These are phyloP conservation scores for Trigoniulus corallinus DNA, from an alignment of 1,140 invertebrate genomes.

Conservation along the genomic window DNA sequence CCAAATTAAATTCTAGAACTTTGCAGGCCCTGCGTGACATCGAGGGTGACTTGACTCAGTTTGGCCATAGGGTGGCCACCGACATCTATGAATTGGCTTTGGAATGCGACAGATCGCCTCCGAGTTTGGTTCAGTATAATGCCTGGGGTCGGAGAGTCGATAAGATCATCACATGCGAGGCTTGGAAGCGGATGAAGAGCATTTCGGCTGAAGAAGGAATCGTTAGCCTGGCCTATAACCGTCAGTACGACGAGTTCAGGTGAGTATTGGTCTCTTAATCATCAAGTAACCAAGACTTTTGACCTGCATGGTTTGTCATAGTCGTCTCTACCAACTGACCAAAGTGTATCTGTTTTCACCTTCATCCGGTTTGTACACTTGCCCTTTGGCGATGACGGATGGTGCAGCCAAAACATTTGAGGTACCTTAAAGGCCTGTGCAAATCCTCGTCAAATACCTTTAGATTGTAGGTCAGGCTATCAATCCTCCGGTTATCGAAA, in stretches of 20 bases:
- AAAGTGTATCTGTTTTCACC: conserved; percentile 37
- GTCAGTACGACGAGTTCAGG: conserved; percentile 27
- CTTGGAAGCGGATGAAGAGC: conserved; percentile 37
- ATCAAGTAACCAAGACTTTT: neutral
- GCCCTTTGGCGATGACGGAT: conserved; percentile 46
- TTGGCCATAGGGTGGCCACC: conserved; percentile 30
- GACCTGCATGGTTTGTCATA: conserved; percentile 15
- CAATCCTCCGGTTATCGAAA: neutral
- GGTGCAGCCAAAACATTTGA: conserved; percentile 37
- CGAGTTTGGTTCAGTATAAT: conserved; percentile 30
- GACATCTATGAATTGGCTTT: conserved; percentile 33
- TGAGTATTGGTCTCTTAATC: conserved; percentile 7
- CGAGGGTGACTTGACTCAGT: conserved; percentile 27
- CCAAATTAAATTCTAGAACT: neutral
- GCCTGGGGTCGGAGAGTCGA: conserved; percentile 39
- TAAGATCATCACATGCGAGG: conserved; percentile 31
- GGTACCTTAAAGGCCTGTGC: conserved; percentile 14
- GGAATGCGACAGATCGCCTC: conserved; percentile 35
- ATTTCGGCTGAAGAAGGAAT: conserved; percentile 40
- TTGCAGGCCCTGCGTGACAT: conserved; percentile 20
- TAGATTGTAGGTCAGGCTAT: neutral
- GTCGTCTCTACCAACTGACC: conserved; percentile 37
- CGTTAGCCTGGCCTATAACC: conserved; percentile 37
- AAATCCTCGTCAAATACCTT: neutral
- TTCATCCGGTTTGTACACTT: conserved; percentile 36